Evolutionary conservation across 35 echinoderm and acorn worm genomes (phyloP).

Genomic region (Apostichopus japonicus): DNA sequence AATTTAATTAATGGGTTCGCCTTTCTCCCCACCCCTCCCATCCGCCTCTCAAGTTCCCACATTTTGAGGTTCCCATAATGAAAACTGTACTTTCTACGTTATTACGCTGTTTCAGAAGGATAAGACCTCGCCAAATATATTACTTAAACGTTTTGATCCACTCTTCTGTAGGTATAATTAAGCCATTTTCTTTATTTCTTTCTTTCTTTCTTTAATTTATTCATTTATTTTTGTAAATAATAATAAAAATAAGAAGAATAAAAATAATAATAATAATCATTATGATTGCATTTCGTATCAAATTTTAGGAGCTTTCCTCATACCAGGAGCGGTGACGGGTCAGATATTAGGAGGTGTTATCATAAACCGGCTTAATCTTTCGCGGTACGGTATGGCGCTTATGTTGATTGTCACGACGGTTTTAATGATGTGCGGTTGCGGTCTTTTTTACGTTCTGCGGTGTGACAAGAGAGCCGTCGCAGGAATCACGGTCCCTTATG

Average conservation of each 20-base stretch:
- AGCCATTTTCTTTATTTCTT: not conserved
- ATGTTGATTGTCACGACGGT: not conserved
- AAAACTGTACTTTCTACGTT: too few relatives aligned
- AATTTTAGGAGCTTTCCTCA: slow-evolving; percentile 16
- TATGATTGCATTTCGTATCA: too few relatives aligned
- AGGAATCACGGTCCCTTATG: slow-evolving; percentile 28
- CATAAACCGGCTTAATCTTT: slow-evolving; percentile 20
- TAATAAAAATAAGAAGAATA: too few relatives aligned
- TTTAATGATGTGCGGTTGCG: not conserved
- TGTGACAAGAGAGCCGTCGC: slow-evolving; percentile 36
- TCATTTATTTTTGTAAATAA: not conserved
- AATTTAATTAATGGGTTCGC: too few relatives aligned
- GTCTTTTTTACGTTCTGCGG: not conserved
- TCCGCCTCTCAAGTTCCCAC: too few relatives aligned
- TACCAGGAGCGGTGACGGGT: slow-evolving; percentile 31
- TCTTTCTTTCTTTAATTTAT: not conserved
- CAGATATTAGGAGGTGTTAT: slow-evolving; percentile 34
- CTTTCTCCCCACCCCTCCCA: too few relatives aligned
- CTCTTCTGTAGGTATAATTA: not conserved
- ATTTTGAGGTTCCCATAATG: too few relatives aligned
- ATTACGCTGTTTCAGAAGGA: too few relatives aligned
- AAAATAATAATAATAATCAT: too few relatives aligned
- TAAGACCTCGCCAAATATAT: too few relatives aligned
- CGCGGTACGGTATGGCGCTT: slow-evolving; percentile 17
- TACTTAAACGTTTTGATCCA: too few relatives aligned